Base-by-base conservation (phyloP, 2,797 vertebrate species). In the Coccyzus lansbergi region DNA sequence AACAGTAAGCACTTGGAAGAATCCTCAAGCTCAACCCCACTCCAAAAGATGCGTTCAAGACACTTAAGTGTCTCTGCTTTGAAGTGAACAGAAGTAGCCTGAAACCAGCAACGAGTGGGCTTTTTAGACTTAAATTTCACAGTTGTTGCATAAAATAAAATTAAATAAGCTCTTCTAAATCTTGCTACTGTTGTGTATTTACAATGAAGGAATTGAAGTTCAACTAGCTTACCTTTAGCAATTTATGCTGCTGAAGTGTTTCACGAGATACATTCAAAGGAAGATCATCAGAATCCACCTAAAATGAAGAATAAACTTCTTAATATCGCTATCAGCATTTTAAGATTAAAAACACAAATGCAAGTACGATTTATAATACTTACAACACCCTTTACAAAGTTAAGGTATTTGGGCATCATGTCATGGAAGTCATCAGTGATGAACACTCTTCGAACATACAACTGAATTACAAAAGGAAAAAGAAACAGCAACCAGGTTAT, bases 381-480 rank as follows among this genome's bases (percentile, higher is more conserved):
- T 96, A 99, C 99, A 97, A 99, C 99, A 95, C 99, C 99, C 97
- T 98, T 99, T 94, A 99, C 86, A 2, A 99, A 99, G 95, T 99
- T 99, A 49, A 99, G 98, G 49, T 99, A 99, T 93, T 99, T 99
- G 68, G 99, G 99, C 99, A 99, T 99, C 99, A 99, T 99, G 90
- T 99, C 99, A 60, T 99, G 99, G 98, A 99, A 99, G 94, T 99
- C 99, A 10, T 99, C 99, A 0, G 99, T 99, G 97, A 99, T 99
- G 97, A 99, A 99, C 64, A 99, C 99, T 96, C 99, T 98, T 76
- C 98, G 97, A 84, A 98, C 98, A 1, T 98, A 98, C 3, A 98
- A 91, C 98, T 98, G 78, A 52, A 70, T 56, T 59, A 79, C 14
- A 94, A 63, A 17, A 90, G 21, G 38, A 76, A 44, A 44, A 24